phyloP scores from a whole-genome alignment of 2,888 invertebrate genomes.

The Dione vanillae region DNA sequence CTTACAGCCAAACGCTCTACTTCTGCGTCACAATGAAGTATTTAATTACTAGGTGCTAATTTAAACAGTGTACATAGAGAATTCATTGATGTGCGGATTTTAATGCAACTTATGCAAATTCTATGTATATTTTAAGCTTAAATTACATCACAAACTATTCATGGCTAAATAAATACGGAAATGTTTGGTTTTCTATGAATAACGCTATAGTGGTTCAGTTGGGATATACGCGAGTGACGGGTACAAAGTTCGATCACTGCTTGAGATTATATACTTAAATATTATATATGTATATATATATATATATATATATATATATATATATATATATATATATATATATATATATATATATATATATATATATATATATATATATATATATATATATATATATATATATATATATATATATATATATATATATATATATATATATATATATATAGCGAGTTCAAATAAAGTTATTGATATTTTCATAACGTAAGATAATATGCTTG shows the following conservation, averaged over 20 bases:
- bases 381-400: too few relatives aligned
- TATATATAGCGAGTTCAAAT: too few relatives aligned
- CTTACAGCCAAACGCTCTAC: not conserved
- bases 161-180: conserved; percentile 3
- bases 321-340: too few relatives aligned
- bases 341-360: too few relatives aligned
- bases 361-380: too few relatives aligned
- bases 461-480: too few relatives aligned
- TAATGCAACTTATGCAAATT: conserved; percentile 22
- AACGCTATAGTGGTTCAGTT: not conserved
- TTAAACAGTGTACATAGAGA: conserved; percentile 18
- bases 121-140: conserved; percentile 11
- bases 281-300: too few relatives aligned
- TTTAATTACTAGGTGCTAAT: not conserved
- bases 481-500: too few relatives aligned
- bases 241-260: not conserved
- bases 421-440: not conserved
- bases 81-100: conserved; percentile 17
- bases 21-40: not conserved
- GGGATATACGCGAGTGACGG: not conserved
- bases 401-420: not conserved
- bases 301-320: too few relatives aligned
- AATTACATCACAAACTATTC: conserved; percentile 15
- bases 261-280: not conserved
- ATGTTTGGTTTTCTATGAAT: not conserved